These are phyloP conservation scores for Xylota sylvarum DNA, from an alignment of 2,888 invertebrate genomes.

Conservation along the genomic window DNA sequence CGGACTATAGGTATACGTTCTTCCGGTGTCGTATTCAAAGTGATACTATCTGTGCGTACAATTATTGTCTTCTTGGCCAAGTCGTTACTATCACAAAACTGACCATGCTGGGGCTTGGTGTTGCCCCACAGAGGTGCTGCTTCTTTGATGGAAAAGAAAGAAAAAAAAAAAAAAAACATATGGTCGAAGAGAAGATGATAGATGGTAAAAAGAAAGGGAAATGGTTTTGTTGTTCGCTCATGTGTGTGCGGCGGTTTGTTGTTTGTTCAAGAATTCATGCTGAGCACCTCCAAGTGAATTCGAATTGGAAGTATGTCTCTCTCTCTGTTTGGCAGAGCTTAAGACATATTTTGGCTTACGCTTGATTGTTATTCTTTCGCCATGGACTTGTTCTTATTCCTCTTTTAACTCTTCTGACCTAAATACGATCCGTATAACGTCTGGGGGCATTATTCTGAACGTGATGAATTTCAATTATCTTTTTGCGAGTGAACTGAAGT, in stretches of 20 bases:
- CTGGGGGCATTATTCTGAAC: slow-evolving; percentile 51
- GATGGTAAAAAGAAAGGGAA: slow-evolving; percentile 69
- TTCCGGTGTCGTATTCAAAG: slow-evolving; percentile 64
- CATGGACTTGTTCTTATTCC: slow-evolving; percentile 57
- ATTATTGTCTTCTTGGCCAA: slow-evolving; percentile 64
- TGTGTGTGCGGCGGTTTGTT: slow-evolving; percentile 27
- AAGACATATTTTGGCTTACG: slow-evolving; percentile 49
- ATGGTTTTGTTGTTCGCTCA: slow-evolving; percentile 52
- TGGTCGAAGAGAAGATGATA: slow-evolving; percentile 45
- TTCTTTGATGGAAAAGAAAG: slow-evolving; percentile 21
- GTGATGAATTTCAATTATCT: slow-evolving; percentile 53
- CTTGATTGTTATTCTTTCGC: slow-evolving; percentile 56
- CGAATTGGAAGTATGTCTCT: slow-evolving; percentile 59
- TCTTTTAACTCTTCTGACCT: slow-evolving; percentile 65
- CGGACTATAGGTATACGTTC: slow-evolving; percentile 43
- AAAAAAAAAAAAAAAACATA: slow-evolving; percentile 3
- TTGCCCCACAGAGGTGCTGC: slow-evolving; percentile 31
- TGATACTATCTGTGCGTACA: slow-evolving; percentile 57
- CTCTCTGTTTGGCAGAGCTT: slow-evolving; percentile 45
- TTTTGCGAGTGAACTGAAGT: slow-evolving; percentile 23
- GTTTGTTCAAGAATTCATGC: slow-evolving; percentile 32
- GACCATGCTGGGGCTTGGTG: slow-evolving; percentile 42
- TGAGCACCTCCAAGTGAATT: slow-evolving; percentile 30
- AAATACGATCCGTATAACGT: slow-evolving; percentile 39
- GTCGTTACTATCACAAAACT: slow-evolving; percentile 64